Conservation (phyloP, 2,113 vertebrate genomes). For the Murina feae region DNA sequence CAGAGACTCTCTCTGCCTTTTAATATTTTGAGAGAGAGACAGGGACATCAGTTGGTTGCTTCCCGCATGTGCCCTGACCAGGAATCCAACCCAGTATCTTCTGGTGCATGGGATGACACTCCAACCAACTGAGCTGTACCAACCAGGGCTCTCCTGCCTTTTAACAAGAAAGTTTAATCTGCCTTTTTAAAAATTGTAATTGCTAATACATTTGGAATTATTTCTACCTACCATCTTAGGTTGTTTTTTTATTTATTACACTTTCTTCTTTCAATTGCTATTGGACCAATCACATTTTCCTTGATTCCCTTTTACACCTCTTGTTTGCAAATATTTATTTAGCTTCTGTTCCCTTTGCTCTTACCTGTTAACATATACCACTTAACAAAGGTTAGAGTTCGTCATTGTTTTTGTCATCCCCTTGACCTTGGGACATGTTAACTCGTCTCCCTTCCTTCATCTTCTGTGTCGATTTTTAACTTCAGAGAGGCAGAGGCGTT, state of each 20-base stretch:
- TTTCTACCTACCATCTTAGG: background rate
- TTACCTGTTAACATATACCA: background rate
- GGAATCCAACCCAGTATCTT: background rate
- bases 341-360: background rate
- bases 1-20: background rate
- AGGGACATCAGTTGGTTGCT: background rate
- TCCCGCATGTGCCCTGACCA: background rate
- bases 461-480: constrained; percentile 1
- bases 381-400: background rate
- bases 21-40: background rate
- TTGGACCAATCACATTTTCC: background rate
- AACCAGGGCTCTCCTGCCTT: background rate
- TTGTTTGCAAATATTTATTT: constrained; percentile 25
- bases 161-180: background rate
- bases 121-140: background rate
- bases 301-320: background rate
- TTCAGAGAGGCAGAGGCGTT: constrained; percentile 3
- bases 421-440: background rate
- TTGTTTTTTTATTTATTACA: background rate
- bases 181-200: background rate
- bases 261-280: background rate
- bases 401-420: background rate
- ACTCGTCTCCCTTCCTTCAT: background rate
- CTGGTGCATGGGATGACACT: background rate
- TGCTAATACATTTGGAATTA: background rate